These are phyloP conservation scores for Cnemophilus loriae DNA, from an alignment of 2,113 vertebrate species.

Conservation along the genomic window DNA sequence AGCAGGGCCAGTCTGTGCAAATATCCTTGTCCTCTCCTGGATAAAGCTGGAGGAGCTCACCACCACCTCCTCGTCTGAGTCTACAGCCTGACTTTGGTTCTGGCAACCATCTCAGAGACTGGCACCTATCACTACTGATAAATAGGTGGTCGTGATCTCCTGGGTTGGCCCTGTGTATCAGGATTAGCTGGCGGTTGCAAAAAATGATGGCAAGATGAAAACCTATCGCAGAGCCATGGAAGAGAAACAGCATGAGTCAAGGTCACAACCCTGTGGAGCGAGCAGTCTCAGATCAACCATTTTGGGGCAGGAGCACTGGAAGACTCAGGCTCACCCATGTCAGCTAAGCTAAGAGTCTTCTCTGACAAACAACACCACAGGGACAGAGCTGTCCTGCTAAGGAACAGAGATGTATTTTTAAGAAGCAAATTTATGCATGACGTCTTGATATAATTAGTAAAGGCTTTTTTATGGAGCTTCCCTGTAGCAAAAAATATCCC, in stretches of 20 bases:
- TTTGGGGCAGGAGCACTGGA: background rate
- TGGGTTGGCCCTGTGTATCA: background rate
- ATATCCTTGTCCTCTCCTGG: background rate
- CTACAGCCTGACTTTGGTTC: background rate
- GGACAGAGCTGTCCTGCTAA: background rate
- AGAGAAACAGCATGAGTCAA: background rate
- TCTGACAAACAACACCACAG: background rate
- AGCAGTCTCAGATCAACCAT: background rate
- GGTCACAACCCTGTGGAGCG: background rate
- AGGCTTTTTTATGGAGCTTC: background rate
- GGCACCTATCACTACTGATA: background rate
- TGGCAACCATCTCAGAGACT: background rate
- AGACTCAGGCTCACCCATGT: background rate
- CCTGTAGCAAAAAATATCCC: background rate
- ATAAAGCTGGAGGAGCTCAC: background rate
- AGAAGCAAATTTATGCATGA: background rate
- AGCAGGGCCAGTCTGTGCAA: background rate
- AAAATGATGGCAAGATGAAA: background rate
- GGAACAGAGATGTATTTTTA: background rate
- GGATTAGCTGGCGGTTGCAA: fast-evolving
- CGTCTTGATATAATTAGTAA: background rate
- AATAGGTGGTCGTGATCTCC: background rate
- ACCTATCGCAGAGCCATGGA: background rate
- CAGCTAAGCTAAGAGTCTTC: background rate
- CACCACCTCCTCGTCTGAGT: background rate